These are phyloP conservation scores for Cebidichthys violaceus DNA, from an alignment of 2,113 vertebrate species.

Conservation along the genomic window DNA sequence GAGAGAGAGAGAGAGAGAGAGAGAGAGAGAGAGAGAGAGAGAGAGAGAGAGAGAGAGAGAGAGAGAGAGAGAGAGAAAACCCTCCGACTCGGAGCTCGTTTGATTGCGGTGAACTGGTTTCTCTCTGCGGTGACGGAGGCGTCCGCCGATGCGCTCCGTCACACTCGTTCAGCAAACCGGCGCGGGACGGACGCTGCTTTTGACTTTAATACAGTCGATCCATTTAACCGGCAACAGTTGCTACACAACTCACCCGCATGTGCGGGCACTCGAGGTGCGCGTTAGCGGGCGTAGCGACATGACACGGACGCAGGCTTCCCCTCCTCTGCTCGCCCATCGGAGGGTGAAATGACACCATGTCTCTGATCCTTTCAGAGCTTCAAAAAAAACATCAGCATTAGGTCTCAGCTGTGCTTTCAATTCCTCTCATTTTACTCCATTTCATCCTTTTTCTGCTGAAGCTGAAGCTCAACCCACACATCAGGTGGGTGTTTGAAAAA, in stretches of 20 bases:
- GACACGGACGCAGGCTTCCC: constrained; percentile 40
- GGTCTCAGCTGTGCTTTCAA: constrained; percentile 14
- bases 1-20: too few relatives aligned
- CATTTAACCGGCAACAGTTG: constrained; percentile 26
- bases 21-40: too few relatives aligned
- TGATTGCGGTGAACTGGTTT: constrained; percentile 46
- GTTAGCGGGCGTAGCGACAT: constrained; percentile 47
- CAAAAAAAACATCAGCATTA: constrained; percentile 54
- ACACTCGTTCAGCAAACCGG: constrained; percentile 15
- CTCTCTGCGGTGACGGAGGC: constrained; percentile 20
- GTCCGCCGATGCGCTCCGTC: neutral
- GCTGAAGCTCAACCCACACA: constrained; percentile 20
- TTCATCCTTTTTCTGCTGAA: constrained; percentile 13
- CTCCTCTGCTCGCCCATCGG: constrained; percentile 52
- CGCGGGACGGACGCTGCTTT: constrained; percentile 23
- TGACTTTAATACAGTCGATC: constrained; percentile 31
- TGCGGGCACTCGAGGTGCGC: constrained; percentile 30
- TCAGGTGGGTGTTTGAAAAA: neutral
- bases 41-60: too few relatives aligned
- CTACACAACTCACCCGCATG: constrained; percentile 26
- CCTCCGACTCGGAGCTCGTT: constrained; percentile 47
- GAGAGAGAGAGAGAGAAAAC: constrained; percentile 33
- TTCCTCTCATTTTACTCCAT: constrained; percentile 27
- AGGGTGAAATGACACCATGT: constrained; percentile 65
- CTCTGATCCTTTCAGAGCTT: constrained; percentile 55